phyloP scores from a whole-genome alignment of 2,113 vertebrate genomes.

The Meles meles region DNA sequence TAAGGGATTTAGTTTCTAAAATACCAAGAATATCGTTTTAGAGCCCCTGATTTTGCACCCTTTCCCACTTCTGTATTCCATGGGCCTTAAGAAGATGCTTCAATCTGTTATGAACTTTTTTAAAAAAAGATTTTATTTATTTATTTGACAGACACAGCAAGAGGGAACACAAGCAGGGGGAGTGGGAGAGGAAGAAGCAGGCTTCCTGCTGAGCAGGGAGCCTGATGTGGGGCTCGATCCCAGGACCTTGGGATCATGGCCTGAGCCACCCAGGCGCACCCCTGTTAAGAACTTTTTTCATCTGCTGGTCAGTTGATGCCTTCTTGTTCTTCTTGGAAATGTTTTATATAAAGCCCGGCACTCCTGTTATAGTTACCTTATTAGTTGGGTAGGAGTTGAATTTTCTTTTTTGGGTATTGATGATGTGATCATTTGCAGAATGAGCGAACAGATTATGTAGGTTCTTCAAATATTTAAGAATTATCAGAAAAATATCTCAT shows the following conservation, averaged over 20 bases:
- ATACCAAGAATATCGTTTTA: not conserved
- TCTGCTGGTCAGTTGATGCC: not conserved
- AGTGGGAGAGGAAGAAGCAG: too few relatives aligned
- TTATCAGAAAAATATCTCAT: not conserved
- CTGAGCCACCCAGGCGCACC: too few relatives aligned
- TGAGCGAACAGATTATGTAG: not conserved
- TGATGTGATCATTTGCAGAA: not conserved
- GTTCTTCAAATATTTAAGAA: not conserved
- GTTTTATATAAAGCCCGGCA: slow-evolving; percentile 2
- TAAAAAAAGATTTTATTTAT: too few relatives aligned
- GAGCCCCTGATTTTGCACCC: not conserved
- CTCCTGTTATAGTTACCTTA: not conserved
- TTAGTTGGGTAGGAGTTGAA: not conserved
- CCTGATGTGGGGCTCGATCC: too few relatives aligned
- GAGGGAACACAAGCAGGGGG: too few relatives aligned
- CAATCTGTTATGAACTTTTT: not conserved
- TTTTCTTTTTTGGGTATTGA: not conserved
- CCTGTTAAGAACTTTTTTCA: not conserved
- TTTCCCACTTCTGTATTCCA: not conserved
- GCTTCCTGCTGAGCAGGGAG: too few relatives aligned
- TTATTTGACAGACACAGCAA: too few relatives aligned
- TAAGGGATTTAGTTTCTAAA: not conserved
- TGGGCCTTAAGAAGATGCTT: not conserved
- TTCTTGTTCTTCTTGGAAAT: not conserved
- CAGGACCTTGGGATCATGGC: too few relatives aligned